These are phyloP conservation scores for Neoitamus cyanurus DNA, from an alignment of 2,888 invertebrate species.

Conservation along the genomic window DNA sequence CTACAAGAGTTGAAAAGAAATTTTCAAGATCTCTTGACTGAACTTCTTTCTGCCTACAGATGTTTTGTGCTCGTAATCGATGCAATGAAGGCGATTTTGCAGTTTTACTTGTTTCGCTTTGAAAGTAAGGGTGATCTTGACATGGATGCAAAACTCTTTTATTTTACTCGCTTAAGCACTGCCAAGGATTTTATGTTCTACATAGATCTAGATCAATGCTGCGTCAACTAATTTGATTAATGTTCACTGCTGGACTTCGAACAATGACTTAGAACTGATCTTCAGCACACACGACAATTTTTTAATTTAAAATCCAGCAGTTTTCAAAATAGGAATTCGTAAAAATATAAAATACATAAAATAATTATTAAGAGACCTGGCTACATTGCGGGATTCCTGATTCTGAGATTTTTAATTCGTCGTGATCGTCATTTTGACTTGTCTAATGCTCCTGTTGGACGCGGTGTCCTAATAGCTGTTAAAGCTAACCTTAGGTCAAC, in stretches of 20 bases:
- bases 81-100: neutral
- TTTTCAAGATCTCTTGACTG: neutral
- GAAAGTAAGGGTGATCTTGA: constrained; percentile 1
- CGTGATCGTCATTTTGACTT: no score
- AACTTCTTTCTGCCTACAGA: neutral
- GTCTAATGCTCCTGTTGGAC: no score
- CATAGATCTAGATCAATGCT: neutral
- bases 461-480: no score
- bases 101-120: neutral
- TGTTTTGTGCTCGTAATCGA: neutral
- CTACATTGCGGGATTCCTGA: no score
- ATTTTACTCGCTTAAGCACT: neutral
- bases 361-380: no score
- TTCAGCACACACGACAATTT: neutral
- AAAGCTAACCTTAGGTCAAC: no score
- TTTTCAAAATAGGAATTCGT: no score
- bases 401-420: no score
- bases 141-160: neutral
- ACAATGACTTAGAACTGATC: neutral
- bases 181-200: constrained; percentile 9
- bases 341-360: no score
- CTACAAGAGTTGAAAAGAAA: neutral
- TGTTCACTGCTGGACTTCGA: neutral
- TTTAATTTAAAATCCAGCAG: neutral
- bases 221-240: neutral